These are phyloP conservation scores for Bactericera cockerelli DNA, from an alignment of 1,140 invertebrate genomes.

Conservation along the genomic window DNA sequence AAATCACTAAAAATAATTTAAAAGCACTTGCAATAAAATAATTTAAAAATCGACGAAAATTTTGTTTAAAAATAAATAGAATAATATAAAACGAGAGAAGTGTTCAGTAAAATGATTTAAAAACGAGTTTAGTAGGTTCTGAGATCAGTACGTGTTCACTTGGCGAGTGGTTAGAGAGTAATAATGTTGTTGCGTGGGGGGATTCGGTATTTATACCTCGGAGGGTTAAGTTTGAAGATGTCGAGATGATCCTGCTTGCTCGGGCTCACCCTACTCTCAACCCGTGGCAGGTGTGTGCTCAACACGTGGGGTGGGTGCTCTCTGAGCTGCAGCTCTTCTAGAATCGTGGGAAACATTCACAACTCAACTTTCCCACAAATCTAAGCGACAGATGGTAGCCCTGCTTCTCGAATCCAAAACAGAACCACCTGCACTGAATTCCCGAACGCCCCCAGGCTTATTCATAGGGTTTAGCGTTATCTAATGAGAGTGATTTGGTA, in stretches of 20 bases:
- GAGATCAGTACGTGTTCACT: neutral
- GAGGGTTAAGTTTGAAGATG: neutral
- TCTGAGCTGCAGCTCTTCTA: neutral
- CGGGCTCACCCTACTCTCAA: neutral
- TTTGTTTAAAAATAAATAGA: too few species aligned
- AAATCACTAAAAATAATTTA: too few species aligned
- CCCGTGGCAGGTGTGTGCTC: slow-evolving; percentile 7
- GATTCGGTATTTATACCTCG: slow-evolving; percentile 1
- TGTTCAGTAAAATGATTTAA: too few species aligned
- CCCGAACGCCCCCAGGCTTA: too few species aligned
- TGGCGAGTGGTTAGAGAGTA: neutral
- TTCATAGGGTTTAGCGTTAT: too few species aligned
- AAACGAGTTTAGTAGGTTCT: too few species aligned
- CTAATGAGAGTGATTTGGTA: too few species aligned
- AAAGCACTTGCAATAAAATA: too few species aligned
- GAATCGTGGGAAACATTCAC: neutral
- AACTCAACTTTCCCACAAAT: slow-evolving; percentile 5
- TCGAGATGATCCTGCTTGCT: neutral
- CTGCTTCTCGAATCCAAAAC: neutral
- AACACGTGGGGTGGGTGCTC: slow-evolving; percentile 6
- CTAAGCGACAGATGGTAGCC: slow-evolving; percentile 5
- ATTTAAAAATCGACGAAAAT: too few species aligned
- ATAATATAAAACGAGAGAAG: too few species aligned
- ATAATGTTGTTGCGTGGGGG: neutral
- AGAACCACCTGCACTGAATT: neutral